A percentile compares a stretch with the other conserved stretches of the same genome.
Evolutionary conservation across 2,888 invertebrate species (phyloP).

Genomic region (Drosophila fungiperda): DNA sequence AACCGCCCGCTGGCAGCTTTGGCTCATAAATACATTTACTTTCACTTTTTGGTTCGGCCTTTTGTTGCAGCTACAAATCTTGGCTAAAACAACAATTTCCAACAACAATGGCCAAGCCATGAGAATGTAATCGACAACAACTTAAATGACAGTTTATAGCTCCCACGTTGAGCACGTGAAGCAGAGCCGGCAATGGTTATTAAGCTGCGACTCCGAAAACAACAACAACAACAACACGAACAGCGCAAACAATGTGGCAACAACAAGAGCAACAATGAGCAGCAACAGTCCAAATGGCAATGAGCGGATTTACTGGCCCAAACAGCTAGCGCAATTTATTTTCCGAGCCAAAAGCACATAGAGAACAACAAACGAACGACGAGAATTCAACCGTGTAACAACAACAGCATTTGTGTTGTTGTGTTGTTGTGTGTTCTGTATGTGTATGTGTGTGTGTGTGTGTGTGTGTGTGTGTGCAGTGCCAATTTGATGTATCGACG

Average conservation of each 20-base stretch:
- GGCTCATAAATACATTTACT: conserved; percentile 78
- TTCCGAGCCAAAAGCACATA: conserved; percentile 66
- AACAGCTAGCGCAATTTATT: conserved; percentile 73
- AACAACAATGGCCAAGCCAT: conserved; percentile 28
- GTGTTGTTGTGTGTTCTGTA: conserved; percentile 14
- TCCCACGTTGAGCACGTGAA: conserved; percentile 74
- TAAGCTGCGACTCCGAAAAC: conserved; percentile 59
- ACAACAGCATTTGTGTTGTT: conserved; percentile 12
- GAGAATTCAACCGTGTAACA: conserved; percentile 35
- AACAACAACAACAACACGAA: conserved; percentile 28
- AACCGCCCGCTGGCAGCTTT: conserved; percentile 28
- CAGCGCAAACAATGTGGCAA: conserved; percentile 51
- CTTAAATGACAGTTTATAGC: conserved; percentile 79
- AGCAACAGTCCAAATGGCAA: conserved; percentile 59
- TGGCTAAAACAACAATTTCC: conserved; percentile 56
- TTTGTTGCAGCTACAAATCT: conserved; percentile 73
- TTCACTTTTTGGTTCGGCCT: conserved; percentile 72
- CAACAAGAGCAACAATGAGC: conserved; percentile 22
- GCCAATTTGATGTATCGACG: conserved; percentile 78
- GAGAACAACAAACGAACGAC: conserved; percentile 55
- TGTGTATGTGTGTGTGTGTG: conserved; percentile 23
- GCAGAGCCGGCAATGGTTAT: conserved; percentile 70
- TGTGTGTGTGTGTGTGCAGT: conserved; percentile 40
- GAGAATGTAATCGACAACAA: conserved; percentile 80
- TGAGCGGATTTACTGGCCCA: conserved; percentile 75